Conservation (phyloP, 37 sponge, comb jelly and placozoan genomes). For the Ephydatia muelleri region DNA sequence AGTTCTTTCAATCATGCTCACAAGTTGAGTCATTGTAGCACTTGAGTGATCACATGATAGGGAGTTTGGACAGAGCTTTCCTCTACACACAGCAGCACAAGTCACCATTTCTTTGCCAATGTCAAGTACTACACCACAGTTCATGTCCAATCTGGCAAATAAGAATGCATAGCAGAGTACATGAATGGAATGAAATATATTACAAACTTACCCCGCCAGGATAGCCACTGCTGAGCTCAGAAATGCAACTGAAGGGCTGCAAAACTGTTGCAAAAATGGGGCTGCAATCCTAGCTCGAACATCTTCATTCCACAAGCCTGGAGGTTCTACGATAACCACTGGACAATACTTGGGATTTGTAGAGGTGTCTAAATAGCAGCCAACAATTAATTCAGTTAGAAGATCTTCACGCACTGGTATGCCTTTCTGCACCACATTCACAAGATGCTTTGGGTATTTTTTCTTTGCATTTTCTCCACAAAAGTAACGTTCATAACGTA, state of each 20-base stretch:
- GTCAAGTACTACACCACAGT: constrained; percentile 26
- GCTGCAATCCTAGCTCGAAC: not conserved
- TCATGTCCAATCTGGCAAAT: constrained; percentile 1
- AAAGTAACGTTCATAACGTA: constrained; percentile 23
- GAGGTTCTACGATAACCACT: constrained; percentile 28
- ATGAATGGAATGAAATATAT: not conserved
- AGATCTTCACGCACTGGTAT: not conserved
- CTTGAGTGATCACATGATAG: not conserved
- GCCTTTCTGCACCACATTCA: constrained; percentile 19
- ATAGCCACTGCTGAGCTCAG: constrained; percentile 29
- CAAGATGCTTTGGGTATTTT: not conserved
- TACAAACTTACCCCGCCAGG: constrained; percentile 11
- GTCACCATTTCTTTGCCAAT: constrained; percentile 22
- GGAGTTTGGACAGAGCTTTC: not conserved
- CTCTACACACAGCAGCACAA: constrained; percentile 15
- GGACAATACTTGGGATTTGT: constrained; percentile 11
- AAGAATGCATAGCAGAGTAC: too few relatives aligned
- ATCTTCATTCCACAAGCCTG: constrained; percentile 12
- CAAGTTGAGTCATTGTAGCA: not conserved
- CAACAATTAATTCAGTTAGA: constrained; percentile 20
- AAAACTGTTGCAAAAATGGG: constrained; percentile 14
- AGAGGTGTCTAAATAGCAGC: constrained; percentile 9
- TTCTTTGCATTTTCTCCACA: constrained; percentile 40
- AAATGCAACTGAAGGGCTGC: constrained; percentile 3
- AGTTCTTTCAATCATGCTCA: not conserved